These are phyloP conservation scores for Eledone cirrhosa DNA, from an alignment of 2,888 invertebrate species.

Conservation along the genomic window DNA sequence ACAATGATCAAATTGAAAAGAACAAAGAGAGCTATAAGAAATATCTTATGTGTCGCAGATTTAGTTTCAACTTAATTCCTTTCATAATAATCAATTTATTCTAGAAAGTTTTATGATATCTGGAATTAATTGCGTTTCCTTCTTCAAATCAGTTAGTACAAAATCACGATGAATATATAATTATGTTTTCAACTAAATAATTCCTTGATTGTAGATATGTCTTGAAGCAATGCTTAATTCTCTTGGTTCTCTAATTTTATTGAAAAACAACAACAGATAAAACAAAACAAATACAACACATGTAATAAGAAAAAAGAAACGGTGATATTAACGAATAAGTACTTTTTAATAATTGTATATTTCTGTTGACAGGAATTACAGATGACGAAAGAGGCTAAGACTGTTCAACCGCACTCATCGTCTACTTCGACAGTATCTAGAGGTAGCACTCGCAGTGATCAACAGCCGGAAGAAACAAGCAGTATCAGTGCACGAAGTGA, in stretches of 20 bases:
- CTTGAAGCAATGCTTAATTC: background rate
- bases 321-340: slow-evolving; percentile 11
- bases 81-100: too few species aligned
- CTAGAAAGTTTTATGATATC: too few species aligned
- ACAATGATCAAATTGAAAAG: too few species aligned
- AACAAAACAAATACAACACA: background rate
- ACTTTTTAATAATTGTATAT: background rate
- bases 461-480: slow-evolving; percentile 55
- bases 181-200: too few species aligned
- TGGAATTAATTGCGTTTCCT: too few species aligned
- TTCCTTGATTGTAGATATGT: too few species aligned
- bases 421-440: slow-evolving; percentile 53
- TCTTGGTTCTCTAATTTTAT: background rate
- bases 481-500: slow-evolving; percentile 59
- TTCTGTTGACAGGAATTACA: slow-evolving; percentile 48
- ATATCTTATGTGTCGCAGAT: too few species aligned
- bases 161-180: too few species aligned
- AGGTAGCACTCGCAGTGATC: slow-evolving; percentile 54
- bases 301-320: slow-evolving; percentile 18
- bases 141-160: too few species aligned
- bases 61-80: too few species aligned
- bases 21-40: too few species aligned
- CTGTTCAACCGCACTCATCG: slow-evolving; percentile 51
- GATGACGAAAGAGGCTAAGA: slow-evolving; percentile 49
- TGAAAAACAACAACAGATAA: background rate